Conservation (phyloP, 2,797 vertebrate species). For the Galaxias olidus region DNA sequence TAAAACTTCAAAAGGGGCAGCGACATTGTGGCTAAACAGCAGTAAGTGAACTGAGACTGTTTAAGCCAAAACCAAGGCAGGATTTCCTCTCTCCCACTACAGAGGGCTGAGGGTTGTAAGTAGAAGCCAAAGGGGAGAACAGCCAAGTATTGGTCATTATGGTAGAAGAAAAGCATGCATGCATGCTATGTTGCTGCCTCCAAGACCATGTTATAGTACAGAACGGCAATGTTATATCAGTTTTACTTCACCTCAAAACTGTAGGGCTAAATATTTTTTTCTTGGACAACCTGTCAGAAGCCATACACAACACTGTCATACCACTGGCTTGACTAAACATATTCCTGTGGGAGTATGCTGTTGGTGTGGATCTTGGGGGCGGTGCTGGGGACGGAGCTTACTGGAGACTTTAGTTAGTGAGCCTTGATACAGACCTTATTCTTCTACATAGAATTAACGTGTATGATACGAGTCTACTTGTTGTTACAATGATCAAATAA, state of each 20-base stretch:
- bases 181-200: slow-evolving; percentile 29
- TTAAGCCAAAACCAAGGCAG: slow-evolving; percentile 65
- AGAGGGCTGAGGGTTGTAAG: slow-evolving; percentile 50
- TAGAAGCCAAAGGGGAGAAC: slow-evolving; percentile 24
- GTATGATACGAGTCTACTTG: too few species aligned
- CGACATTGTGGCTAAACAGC: slow-evolving; percentile 46
- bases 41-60: slow-evolving; percentile 47
- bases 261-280: slow-evolving; percentile 45
- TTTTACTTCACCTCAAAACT: slow-evolving; percentile 46
- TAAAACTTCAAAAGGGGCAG: slow-evolving; percentile 2
- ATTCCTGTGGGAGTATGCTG: too few species aligned
- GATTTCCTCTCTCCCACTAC: slow-evolving; percentile 65
- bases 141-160: slow-evolving; percentile 49
- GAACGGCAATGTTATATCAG: slow-evolving; percentile 24
- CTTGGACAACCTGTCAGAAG: slow-evolving; percentile 27
- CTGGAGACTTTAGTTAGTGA: too few species aligned
- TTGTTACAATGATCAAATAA: too few species aligned
- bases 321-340: slow-evolving; percentile 4
- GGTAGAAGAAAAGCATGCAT: slow-evolving; percentile 25
- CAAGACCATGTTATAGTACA: slow-evolving; percentile 21
- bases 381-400: too few species aligned
- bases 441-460: too few species aligned
- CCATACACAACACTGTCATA: slow-evolving; percentile 22
- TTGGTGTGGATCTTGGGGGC: too few species aligned
- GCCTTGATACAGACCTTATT: too few species aligned